A percentile compares a stretch with the other conserved stretches of the same genome.
Evolutionary conservation across 2,797 vertebrate species (phyloP).

Genomic region (Trachurus trachurus): DNA sequence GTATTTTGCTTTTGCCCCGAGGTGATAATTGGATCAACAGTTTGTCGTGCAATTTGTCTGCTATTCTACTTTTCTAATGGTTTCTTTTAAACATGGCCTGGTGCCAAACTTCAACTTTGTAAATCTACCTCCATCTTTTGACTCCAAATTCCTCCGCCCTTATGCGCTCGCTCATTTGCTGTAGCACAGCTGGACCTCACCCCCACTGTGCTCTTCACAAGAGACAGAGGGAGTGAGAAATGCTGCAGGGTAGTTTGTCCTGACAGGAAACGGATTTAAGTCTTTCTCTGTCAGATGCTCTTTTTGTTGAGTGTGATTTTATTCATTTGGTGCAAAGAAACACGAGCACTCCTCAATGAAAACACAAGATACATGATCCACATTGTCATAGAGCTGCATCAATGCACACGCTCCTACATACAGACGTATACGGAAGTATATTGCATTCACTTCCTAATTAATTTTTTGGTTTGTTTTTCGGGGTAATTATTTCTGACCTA

Average conservation of each 20-base stretch:
- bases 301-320: slow-evolving; percentile 45
- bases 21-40: background rate
- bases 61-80: no score
- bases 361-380: slow-evolving; percentile 4
- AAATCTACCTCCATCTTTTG: background rate
- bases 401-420: background rate
- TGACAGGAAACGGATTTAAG: slow-evolving; percentile 55
- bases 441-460: no score
- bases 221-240: slow-evolving; percentile 26
- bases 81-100: background rate
- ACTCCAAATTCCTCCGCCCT: slow-evolving; percentile 10
- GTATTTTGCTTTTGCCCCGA: background rate
- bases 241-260: slow-evolving; percentile 43
- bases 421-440: no score
- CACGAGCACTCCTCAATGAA: background rate
- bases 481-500: no score
- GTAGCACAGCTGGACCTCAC: slow-evolving; percentile 25
- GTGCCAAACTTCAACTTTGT: background rate
- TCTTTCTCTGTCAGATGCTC: slow-evolving; percentile 38
- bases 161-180: slow-evolving; percentile 9
- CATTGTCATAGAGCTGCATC: background rate
- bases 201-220: slow-evolving; percentile 23
- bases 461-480: no score
- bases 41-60: background rate
- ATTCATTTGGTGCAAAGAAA: slow-evolving; percentile 31